Evolutionary conservation across 2,113 vertebrate genomes (phyloP).

Genomic region (Pituophis catenifer): DNA sequence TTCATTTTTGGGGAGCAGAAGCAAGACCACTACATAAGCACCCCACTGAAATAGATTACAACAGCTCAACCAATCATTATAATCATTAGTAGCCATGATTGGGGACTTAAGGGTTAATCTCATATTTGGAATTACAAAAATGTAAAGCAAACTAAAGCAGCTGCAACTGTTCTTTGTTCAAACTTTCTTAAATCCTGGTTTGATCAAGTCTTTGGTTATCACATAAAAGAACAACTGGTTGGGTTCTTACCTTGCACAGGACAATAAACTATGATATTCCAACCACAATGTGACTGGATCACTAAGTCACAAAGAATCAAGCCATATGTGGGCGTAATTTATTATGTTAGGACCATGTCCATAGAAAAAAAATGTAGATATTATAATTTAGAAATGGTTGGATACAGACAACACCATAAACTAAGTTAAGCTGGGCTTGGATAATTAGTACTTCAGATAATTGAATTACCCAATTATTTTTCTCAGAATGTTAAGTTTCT

Average conservation of each 20-base stretch:
- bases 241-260: background rate
- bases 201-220: background rate
- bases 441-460: background rate
- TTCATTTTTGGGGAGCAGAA: background rate
- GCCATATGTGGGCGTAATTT: background rate
- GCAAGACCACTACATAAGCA: conserved; percentile 12
- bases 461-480: background rate
- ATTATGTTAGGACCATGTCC: background rate
- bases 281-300: no score
- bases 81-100: background rate
- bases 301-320: background rate
- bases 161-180: background rate
- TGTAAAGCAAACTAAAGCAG: background rate
- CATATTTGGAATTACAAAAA: background rate
- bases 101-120: background rate
- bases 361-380: background rate
- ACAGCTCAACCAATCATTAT: background rate
- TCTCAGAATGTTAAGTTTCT: background rate
- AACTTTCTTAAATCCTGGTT: background rate
- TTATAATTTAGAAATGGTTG: background rate
- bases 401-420: background rate
- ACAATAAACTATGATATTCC: background rate
- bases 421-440: background rate
- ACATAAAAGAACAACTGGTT: background rate
- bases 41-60: background rate